Conservation (phyloP, 2,888 invertebrate species). For the Bombyx huttoni region DNA sequence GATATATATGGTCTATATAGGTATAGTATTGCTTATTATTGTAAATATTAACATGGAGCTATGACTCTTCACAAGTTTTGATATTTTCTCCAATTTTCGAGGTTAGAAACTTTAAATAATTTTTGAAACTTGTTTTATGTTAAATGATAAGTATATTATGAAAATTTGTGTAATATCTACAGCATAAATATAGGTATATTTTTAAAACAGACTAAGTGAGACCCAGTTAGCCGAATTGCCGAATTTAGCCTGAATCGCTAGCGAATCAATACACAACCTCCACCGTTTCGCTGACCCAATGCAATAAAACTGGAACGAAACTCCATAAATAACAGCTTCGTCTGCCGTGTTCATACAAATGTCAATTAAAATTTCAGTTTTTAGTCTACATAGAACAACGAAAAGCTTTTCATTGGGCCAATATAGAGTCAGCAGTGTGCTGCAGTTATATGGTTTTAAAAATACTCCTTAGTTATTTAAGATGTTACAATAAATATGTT, state of each 20-base stretch:
- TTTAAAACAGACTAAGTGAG: neutral
- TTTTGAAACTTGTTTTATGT: no score
- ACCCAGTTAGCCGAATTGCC: slow-evolving; percentile 30
- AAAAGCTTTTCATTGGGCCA: slow-evolving; percentile 31
- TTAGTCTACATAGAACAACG: slow-evolving; percentile 24
- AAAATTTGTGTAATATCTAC: no score
- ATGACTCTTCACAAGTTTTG: no score
- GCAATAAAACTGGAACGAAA: slow-evolving; percentile 51
- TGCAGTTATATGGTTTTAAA: neutral
- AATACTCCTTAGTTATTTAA: neutral
- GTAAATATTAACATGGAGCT: no score
- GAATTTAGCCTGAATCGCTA: slow-evolving; percentile 55
- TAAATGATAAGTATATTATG: no score
- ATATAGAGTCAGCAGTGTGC: slow-evolving; percentile 2
- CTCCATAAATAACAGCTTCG: slow-evolving; percentile 50
- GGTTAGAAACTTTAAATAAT: no score
- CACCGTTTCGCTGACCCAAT: slow-evolving; percentile 55
- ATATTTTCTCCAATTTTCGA: no score
- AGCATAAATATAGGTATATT: no score
- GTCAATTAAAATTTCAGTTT: slow-evolving; percentile 25
- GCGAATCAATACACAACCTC: slow-evolving; percentile 61
- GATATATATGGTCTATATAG: no score
- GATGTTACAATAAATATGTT: no score
- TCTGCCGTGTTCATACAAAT: slow-evolving; percentile 48
- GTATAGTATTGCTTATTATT: no score